Evolutionary conservation across 2,888 invertebrate species (phyloP), one percentile per base, ranked within the genome.

Genomic region (Villa cingulata): DNA sequence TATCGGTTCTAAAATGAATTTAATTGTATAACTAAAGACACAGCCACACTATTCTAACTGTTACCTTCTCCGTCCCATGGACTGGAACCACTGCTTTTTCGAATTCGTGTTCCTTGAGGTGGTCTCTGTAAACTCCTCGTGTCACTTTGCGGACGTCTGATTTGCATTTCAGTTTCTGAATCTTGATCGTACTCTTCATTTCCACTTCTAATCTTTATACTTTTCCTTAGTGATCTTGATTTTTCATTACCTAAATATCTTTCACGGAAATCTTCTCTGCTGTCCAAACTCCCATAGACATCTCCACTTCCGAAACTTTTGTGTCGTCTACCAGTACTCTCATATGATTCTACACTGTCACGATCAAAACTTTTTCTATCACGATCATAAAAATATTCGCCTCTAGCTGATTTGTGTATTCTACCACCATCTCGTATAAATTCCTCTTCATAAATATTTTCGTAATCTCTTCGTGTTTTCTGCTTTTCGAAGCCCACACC

Each of bases 61-160:
- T 50, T 50, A 68, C 68, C 69, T 56, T 69, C 69, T 9, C 68
- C 68, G 57, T 80, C 81, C 72, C 82, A 78, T 15, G 79, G 72
- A 40, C 67, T 68, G 1, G 69, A 69, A 27, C 67, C 69, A 46
- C 69, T 69, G 54, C 67, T 69, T 46, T 69, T 69, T 34, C 69
- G 62, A 42, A 65, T 54, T 15, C 68, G 57, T 14, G 53, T 14
- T 16, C 41, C 47, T 18, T 49, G 52, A 17, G 48, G 41, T 9
- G 67, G 63, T 17, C 70, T 57, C 49, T 68, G 68, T 39, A 69
- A 55, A 46, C 68, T 70, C 48, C 68, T 58, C 5, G 59, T 56
- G 37, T 62, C 64, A 9, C 55, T 41, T 6, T 54, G 50, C 20
- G 51, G 55, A 46, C 58, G 54, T 17, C 58, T 55, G 20, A 59